Base-by-base conservation (phyloP, 1,140 invertebrate species). In the Parasteatoda tepidariorum region DNA sequence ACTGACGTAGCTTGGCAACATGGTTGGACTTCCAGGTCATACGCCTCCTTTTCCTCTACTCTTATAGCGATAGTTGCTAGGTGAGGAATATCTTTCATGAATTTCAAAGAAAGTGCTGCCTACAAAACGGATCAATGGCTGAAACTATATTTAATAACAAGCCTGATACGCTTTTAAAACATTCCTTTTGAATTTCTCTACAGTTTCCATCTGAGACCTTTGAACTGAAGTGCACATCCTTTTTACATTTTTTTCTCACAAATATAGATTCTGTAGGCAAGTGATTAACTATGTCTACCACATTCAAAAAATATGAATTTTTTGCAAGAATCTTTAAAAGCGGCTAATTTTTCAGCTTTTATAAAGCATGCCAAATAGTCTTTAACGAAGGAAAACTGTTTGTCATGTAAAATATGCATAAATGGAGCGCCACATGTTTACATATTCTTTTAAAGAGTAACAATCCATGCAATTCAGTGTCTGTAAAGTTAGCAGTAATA, bases 161-260 rank as follows among this genome's bases (percentile, higher is more conserved):
- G 24, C 64, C 13, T 28, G 7, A 67, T 67, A 67, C 31, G 64
- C 31, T 22, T 31, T 67, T 31, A 67, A 33, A 67, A 67, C 22
- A 28, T 67, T 67, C 22, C 30, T 33, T 31, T 31, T 26, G 22
- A 67, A 67, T 67, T 61, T 11, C 22, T 24, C 30, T 7, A 67
- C 24, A 24, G 22, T 22, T 11, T 67, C 24, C 6, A 28, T 5
- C 30, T 67, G 24, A 13, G 31, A 67, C 31, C 31, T 28, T 5
- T 7, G 64, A 11, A 33, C 64, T 11, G 64, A 26, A 31, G 11
- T 9, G 30, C 5, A 31, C 11, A 67, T 22, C 22, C 31, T 33
- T 28, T 67, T 67, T 15, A 33, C 64, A 31, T n/a, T 26, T 67
- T 67, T 67, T 28, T 15, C 64, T 28, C 13, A 67, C 64, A 67